Base-by-base conservation (phyloP, 2,888 invertebrate species). In the Tenthredo livida region DNA sequence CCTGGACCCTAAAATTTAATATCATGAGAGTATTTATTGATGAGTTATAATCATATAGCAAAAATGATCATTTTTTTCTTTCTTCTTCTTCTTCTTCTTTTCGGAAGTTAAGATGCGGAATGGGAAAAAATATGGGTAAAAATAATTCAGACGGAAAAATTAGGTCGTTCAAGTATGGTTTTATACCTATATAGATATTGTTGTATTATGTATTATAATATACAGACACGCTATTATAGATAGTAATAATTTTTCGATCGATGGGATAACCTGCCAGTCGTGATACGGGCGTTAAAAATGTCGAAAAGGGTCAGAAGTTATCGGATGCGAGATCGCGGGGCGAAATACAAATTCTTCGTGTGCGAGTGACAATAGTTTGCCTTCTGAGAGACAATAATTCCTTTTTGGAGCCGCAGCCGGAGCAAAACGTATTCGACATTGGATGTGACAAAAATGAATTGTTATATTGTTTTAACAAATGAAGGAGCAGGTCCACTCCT, bases 381-480 rank as follows among this genome's bases (percentile, higher is more conserved):
- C 80, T 25, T 21, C 67, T 25, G 29, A 4, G 67, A 9, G 83
- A 83, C 83, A 80, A 80, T 80, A 80, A 61, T 80, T 80, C 58
- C 58, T 80, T 80, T 80, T 80, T 37, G 21, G 61, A 80, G 21
- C 61, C 61, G 58, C 17, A 58, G 40, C 40, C 21, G 50, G 29
- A 47, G 83, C 83, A 83, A 83, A 83, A 83, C 47, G 83, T 67
- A 43, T 65, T 73, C 89, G 91, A 90, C 90, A 89, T 89, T 88
- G 90, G 87, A 91, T 91, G 92, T 90, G 91, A 91, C 91, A 91
- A 91, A 92, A 92, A 92, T 92, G 91, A 92, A 92, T 92, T 91
- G 92, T 92, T 91, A 91, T 91, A 92, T 92, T 91, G 91, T 92
- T 91, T 92, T 89, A 92, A 92, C 92, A 92, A 92, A 92, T 92